Percentiles rank a stretch among this genome's conserved stretches.
Evolutionary conservation across 1,140 invertebrate species (phyloP).

Genomic region (Drosophila lini): DNA sequence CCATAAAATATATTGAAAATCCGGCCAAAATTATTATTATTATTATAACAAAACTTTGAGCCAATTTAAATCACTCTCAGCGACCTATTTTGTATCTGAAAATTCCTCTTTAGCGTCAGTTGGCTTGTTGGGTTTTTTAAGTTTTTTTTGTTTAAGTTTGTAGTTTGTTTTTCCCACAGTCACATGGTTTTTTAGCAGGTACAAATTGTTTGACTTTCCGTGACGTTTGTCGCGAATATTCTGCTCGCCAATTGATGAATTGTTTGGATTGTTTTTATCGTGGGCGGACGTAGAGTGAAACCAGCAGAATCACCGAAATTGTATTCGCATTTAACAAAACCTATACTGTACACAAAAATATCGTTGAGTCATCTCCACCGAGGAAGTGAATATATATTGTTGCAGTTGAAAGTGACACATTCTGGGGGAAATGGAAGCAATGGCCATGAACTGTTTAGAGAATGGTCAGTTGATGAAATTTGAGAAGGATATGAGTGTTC

Average conservation of each 20-base stretch:
- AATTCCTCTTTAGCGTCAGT: slow-evolving; percentile 16
- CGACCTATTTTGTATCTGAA: slow-evolving; percentile 6
- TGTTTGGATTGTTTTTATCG: slow-evolving; percentile 38
- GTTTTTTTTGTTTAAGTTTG: slow-evolving; percentile 18
- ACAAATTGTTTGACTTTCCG: slow-evolving; percentile 40
- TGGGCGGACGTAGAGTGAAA: slow-evolving; percentile 21
- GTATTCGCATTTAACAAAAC: slow-evolving; percentile 40
- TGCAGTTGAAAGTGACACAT: slow-evolving; percentile 56
- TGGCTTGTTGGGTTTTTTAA: neutral
- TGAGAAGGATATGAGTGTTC: slow-evolving; percentile 7
- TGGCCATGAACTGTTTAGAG: slow-evolving; percentile 29
- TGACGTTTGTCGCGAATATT: slow-evolving; percentile 68
- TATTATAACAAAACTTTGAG: neutral
- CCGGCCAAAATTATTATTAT: slow-evolving; percentile 11
- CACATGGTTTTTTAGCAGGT: slow-evolving; percentile 55
- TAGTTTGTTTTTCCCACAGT: slow-evolving; percentile 50
- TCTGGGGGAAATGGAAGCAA: neutral
- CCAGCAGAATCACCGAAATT: slow-evolving; percentile 41
- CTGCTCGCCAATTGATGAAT: slow-evolving; percentile 57
- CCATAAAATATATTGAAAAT: slow-evolving; percentile 22
- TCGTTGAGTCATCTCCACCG: slow-evolving; percentile 58
- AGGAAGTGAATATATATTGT: slow-evolving; percentile 50
- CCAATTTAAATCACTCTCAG: neutral
- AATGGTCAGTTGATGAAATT: slow-evolving; percentile 16
- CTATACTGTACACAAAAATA: neutral